Evolutionary conservation across 2,113 vertebrate species (phyloP), one percentile per base, ranked within the genome.

Genomic region (Amazona vittata): DNA sequence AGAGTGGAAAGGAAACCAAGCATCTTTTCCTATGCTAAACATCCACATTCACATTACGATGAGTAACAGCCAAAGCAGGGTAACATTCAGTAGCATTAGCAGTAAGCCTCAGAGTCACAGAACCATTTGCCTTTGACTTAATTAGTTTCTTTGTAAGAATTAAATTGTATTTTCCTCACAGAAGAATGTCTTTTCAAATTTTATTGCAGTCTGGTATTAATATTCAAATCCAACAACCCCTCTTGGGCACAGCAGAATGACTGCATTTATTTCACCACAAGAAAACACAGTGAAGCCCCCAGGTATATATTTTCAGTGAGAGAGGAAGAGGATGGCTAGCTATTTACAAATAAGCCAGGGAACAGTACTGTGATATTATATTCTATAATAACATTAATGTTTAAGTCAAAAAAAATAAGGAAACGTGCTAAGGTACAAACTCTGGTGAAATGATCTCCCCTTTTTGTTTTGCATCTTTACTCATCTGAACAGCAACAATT

Each of bases 111-210:
- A 89, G 70, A 96, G 96, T 94, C 88, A 81, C 70, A 93, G 47
- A 95, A 76, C 37, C 49, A 64, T 94, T 97, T 96, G 64, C 87
- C 63, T 89, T 70, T 87, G 84, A 92, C 59, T 97, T 97, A 96
- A 97, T 96, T 96, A 92, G 86, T 80, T 96, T 96, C 79, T 90
- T 94, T 93, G 59, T 89, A 83, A 90, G 85, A 97, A 96, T 87
- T 97, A 96, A 94, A 97, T 93, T 94, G 77, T 76, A 49, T 96
- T 96, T 95, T 89, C 77, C 60, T 90, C 46, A 95, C 89, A 92
- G 65, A 97, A 92, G 55, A 96, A 95, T 75, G 70, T 94, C 69
- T 93, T 86, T 75, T 69, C 87, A 49, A 84, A 74, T 94, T 96
- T 96, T 83, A 95, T 83, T 87, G 80, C 90, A 83, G 31, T 68